Evolutionary conservation across 92 coral and sea anemone genomes (phyloP), one percentile per base, ranked within the genome.

Genomic region (Porites cylindrica): DNA sequence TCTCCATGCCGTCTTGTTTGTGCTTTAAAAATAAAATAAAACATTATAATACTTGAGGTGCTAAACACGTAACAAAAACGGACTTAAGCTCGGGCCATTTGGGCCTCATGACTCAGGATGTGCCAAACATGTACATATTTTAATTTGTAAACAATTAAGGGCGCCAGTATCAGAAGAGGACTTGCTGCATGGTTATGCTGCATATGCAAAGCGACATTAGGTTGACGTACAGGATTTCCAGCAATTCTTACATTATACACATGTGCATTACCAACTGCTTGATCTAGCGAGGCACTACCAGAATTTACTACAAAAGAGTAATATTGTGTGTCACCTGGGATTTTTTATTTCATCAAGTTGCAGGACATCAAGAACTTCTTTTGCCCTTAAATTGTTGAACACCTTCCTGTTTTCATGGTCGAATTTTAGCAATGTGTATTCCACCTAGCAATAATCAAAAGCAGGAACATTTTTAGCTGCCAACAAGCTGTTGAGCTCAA

Each of bases 1-100:
- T 70, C 95, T 91, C 99, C 99, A 96, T 20, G 99, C 95, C 43
- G 99, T 96, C 62, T 89, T 96, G 88, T 90, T 96, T 64, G 91
- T 89, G 43, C 99, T 96, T 52, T 17, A 80, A 6, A 78, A 56
- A 66, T 47, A 4, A 81, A 17, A 62, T 7, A 5, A 54, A 47
- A 50, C 13, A 66, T 3, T n/a, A 18, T 24, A 11, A 10, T 14
- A 56, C 61, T 2, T 56, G 61, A 10, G 61, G 17, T 56, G 16
- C 61, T 2, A 56, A 56, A 10, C 16, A 56, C 3, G 3, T 56
- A 56, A 10, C 16, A 56, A 2, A 10, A 56, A 14, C 2, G 11
- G 61, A 56, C 47, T 38, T 38, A 38, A 38, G 47, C 47, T 38
- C 6, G 6, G 47, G 47, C 47, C 4, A 38, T 38, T 38, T 38